Percentiles rank a stretch among this genome's conserved stretches.
phyloP scores from a whole-genome alignment of 1,140 invertebrate genomes.

The Armadillidium nasatum region DNA sequence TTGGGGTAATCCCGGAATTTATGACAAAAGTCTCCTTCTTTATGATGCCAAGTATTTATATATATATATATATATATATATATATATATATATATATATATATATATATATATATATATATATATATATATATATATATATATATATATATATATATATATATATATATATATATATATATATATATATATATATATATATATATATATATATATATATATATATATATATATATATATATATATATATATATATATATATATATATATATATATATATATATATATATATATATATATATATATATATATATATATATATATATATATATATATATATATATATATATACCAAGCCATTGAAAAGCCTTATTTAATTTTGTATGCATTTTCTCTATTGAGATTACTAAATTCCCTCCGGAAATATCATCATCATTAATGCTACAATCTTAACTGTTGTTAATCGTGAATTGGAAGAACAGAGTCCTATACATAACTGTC shows the following conservation, averaged over 20 bases:
- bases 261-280: slow-evolving; percentile 18
- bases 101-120: background rate
- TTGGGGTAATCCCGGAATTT: too few relatives aligned
- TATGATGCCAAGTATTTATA: too few relatives aligned
- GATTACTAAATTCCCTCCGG: background rate
- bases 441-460: background rate
- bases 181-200: slow-evolving; percentile 18
- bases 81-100: background rate
- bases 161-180: slow-evolving; percentile 18
- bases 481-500: too few relatives aligned
- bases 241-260: slow-evolving; percentile 18
- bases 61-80: background rate
- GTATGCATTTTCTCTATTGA: background rate
- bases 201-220: slow-evolving; percentile 17
- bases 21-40: too few relatives aligned
- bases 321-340: slow-evolving; percentile 22
- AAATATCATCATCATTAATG: slow-evolving; percentile 1
- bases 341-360: background rate
- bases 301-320: slow-evolving; percentile 9
- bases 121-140: slow-evolving; percentile 10
- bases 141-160: slow-evolving; percentile 16
- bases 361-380: background rate
- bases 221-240: slow-evolving; percentile 9
- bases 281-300: slow-evolving; percentile 18
- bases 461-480: background rate